Percentiles rank a stretch among this genome's conserved stretches.
Evolutionary conservation across 2,888 invertebrate genomes (phyloP).

Genomic region (Blastobasis lacticolella): DNA sequence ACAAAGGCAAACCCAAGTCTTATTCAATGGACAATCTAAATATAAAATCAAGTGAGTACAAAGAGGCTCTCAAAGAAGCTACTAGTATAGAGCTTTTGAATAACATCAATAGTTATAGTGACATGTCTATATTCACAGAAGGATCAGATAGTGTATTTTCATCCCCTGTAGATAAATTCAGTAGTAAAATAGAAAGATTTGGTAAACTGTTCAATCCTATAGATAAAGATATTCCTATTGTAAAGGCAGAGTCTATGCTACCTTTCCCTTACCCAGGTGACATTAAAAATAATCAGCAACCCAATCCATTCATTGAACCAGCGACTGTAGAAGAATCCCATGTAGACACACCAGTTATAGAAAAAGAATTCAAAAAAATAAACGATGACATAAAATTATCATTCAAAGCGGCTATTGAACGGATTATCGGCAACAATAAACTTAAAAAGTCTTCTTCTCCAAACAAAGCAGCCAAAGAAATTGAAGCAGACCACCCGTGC

Average conservation of each 20-base stretch:
- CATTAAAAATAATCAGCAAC: constrained; percentile 21
- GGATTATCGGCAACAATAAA: constrained; percentile 38
- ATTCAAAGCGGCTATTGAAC: constrained; percentile 54
- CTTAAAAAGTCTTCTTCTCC: constrained; percentile 19
- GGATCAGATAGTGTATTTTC: constrained; percentile 52
- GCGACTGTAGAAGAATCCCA: not conserved
- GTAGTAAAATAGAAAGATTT: constrained; percentile 20
- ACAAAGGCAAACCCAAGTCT: constrained; percentile 61
- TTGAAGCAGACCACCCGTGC: not conserved
- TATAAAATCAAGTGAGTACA: constrained; percentile 30
- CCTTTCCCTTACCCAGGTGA: constrained; percentile 47
- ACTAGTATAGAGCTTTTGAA: constrained; percentile 55
- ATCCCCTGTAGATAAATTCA: constrained; percentile 36
- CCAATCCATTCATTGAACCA: constrained; percentile 21
- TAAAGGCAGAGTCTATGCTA: constrained; percentile 47
- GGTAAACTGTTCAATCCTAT: not conserved
- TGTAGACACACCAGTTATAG: constrained; percentile 29
- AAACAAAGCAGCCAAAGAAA: constrained; percentile 13
- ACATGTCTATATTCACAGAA: constrained; percentile 45
- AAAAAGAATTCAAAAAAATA: constrained; percentile 48
- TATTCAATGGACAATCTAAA: constrained; percentile 58
- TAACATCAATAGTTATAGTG: constrained; percentile 32
- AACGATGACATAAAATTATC: constrained; percentile 52
- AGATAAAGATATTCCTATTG: constrained; percentile 25
- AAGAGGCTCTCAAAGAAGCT: constrained; percentile 50